phyloP scores from a whole-genome alignment of 2,113 vertebrate species.

The Dipodomys spectabilis region DNA sequence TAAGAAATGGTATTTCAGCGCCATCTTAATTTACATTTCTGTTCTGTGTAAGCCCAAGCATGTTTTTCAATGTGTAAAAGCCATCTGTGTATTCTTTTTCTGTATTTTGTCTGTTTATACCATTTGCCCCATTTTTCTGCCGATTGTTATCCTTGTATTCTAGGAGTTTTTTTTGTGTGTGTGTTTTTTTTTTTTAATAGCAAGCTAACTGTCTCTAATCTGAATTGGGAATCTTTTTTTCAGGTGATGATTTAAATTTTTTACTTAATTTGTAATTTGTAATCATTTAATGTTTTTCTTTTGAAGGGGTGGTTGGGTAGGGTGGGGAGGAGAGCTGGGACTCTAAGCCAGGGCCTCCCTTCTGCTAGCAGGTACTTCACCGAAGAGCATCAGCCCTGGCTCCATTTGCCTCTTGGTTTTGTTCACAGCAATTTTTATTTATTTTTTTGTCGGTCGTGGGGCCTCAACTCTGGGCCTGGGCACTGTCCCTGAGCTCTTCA shows the following conservation, averaged over 20 bases:
- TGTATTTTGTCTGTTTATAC: not conserved
- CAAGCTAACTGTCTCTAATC: constrained; percentile 18
- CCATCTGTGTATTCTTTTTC: constrained; percentile 34
- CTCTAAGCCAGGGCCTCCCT: not conserved
- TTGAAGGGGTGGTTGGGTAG: not conserved
- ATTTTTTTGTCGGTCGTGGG: not conserved
- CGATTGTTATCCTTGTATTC: not conserved
- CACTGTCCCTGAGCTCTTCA: too few species aligned
- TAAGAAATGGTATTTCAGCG: constrained; percentile 8
- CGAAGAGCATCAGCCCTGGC: not conserved
- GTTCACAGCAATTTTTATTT: not conserved
- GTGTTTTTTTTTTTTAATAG: not conserved
- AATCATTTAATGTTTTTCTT: not conserved
- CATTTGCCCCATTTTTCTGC: constrained; percentile 20
- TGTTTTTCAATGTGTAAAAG: constrained; percentile 8
- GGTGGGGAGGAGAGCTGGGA: too few species aligned
- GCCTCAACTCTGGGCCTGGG: too few species aligned
- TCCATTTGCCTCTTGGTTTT: constrained; percentile 32
- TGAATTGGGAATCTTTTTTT: constrained; percentile 23
- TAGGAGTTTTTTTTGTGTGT: not conserved
- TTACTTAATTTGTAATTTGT: not conserved
- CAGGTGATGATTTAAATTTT: not conserved
- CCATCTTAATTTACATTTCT: constrained; percentile 60
- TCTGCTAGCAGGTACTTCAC: not conserved
- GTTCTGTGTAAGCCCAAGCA: not conserved